Base-by-base conservation (phyloP, 1,140 invertebrate genomes). In the Belonocnema kinseyi region DNA sequence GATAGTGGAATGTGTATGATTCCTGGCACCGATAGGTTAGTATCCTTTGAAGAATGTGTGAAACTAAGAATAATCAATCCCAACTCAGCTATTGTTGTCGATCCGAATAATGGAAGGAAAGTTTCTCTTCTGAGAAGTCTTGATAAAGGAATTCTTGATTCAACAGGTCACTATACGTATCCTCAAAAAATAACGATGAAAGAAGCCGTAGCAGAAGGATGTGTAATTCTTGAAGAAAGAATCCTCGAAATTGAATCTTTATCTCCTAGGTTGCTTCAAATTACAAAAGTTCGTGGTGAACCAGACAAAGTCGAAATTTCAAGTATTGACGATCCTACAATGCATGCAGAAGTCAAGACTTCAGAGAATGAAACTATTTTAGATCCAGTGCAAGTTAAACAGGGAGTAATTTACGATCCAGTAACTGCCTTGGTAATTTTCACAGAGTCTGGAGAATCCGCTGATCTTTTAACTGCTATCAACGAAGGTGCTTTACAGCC, bases 21-120 rank as follows among this genome's bases (percentile, higher is more conserved):
- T 83, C 97, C 97, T 52, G 95, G 95, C 50, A 97, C 96, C 2
- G 96, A 97, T 88, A 93, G 96, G 84, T 90, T 96, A 46, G 94
- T 98, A 6, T 96, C 96, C 76, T 95, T 99, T 82, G 94, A 97
- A 89, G 97, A 98, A 90, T 98, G 97, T 83, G 91, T 98, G 50
- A 94, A 95, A 82, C 92, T 97, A 70, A 94, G 96, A 85, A 95
- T 98, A 13, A 96, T 99, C 56, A 95, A 98, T 90, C 94, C 95
- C 4, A 91, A 94, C 74, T 97, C 97, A 3, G 96, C 96, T 33
- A 86, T 93, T 33, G 96, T 97, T 11, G 90, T 97, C 76, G 96
- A 98, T 88, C 93, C 94, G 0, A 94, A 92, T 78, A 94, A 94
- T 61, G 93, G 94, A 72, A 93, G 94, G 83, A 94, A 94, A 87